Base-by-base conservation (phyloP, 1,140 invertebrate genomes). In the Cherax quadricarinatus region DNA sequence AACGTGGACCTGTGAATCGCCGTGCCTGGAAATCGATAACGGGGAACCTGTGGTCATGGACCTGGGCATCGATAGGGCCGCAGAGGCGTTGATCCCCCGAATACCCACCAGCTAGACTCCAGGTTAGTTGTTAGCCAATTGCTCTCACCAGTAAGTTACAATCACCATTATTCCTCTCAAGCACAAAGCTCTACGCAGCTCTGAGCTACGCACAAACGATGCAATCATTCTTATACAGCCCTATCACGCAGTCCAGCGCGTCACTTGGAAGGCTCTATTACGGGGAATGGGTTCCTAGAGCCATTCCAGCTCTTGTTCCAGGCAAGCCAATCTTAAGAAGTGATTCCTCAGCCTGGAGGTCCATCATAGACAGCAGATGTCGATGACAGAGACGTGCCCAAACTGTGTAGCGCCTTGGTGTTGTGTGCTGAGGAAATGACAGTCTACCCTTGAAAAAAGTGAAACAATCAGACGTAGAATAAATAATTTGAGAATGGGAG, bases 271-370 rank as follows among this genome's bases (percentile, higher is more conserved):
- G 5, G 12, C 66, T 70, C 7, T 70, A 70, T 18, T n/a, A 7
- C 70, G 41, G 79, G 51, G 48, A 81, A 81, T 49, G 79, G 51
- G 48, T 53, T 16, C 49, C 41, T 10, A 6, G 51, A 48, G 51
- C 79, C 48, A 81, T 81, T 21, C 48, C 79, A 79, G 79, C 16
- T 12, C 16, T 16, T 49, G 18, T 79, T 79, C 24, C 78, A 79
- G 78, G 30, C 79, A 49, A 81, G 79, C 51, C 79, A 81, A 81
- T 81, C 79, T 81, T 51, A 49, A 10, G 48, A 21, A 81, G 79
- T 81, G 79, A 81, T 81, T 51, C 51, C 79, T 51, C 14, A 14
- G 48, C 51, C 79, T 3, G 16, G 48, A 51, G 79, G 48, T 81
- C 7, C 21, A 41, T 6, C 48, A 81, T 0, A 12, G 79, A 30